Base-by-base conservation (phyloP, 2,888 invertebrate genomes). In the Agonopterix alstromeriana region DNA sequence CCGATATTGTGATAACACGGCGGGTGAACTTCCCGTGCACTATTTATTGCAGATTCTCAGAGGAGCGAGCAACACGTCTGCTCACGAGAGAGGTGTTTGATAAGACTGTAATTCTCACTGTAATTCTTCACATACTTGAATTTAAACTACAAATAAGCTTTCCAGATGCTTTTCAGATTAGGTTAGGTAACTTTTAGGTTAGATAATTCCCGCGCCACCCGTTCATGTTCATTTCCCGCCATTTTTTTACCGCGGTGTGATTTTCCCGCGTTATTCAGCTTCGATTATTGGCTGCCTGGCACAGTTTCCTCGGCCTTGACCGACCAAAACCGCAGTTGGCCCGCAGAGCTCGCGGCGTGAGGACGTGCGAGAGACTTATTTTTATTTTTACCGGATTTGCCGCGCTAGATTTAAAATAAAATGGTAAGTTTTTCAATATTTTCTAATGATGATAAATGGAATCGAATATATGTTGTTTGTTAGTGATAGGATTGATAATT, bases 261-360 rank as follows among this genome's bases (percentile, higher is more conserved):
- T 49, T 77, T 84, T 82, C 81, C 82, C 83, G 82, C 84, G 79
- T 77, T 77, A 3, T 38, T n/a, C 11, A 8, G 2, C 11, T 60
- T 69, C 70, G 66, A 62, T 65, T 63, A 67, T 63, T 65, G 71
- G 69, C 64, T 61, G 71, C 55, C 70, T 86, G 87, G 82, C 86
- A 84, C 79, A 80, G 70, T 87, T 85, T 78, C 82, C 54, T 86
- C 86, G 87, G 85, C 88, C 85, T 85, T 86, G 74, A 56, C 54
- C 66, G 54, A 55, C 48, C 54, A 55, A 56, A 84, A 5, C 47
- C 77, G 81, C 85, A 86, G 86, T 87, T 63, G 65, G 58, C 63
- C 82, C 73, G 79, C 77, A 73, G 67, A 63, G 63, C 72, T 69
- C 66, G 78, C 60, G 65, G 53, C 36, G 65, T 36, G 52, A 56